Percentiles rank a stretch among this genome's conserved stretches.
Conservation (phyloP, 37 sponge, comb jelly and placozoan species). For the Ianthella basta region DNA sequence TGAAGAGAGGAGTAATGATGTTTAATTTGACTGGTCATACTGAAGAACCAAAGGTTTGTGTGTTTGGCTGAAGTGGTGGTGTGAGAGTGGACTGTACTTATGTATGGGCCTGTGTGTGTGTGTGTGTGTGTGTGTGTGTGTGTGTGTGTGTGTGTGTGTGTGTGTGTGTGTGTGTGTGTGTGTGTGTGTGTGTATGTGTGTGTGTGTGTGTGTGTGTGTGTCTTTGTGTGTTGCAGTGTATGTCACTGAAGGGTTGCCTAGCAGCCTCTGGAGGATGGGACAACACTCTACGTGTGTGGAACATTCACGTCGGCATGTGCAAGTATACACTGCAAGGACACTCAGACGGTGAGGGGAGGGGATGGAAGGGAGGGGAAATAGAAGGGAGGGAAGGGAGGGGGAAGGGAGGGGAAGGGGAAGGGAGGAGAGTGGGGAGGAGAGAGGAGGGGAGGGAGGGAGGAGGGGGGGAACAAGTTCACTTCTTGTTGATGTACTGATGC, state of each 20-base stretch:
- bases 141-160: too few species aligned
- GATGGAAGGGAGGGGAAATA: not conserved
- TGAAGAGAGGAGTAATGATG: slow-evolving; percentile 36
- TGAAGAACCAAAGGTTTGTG: slow-evolving; percentile 55
- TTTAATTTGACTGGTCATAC: slow-evolving; percentile 61
- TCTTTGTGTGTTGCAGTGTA: slow-evolving; percentile 29
- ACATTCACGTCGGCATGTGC: slow-evolving; percentile 55
- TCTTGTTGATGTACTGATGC: too few species aligned
- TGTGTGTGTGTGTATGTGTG: not conserved
- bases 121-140: too few species aligned
- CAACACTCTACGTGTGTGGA: slow-evolving; percentile 74
- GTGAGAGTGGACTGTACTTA: not conserved
- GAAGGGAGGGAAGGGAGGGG: not conserved
- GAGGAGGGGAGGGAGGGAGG: too few species aligned
- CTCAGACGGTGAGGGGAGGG: slow-evolving; percentile 50
- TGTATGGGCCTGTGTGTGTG: slow-evolving; percentile 28
- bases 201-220: not conserved
- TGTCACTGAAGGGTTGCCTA: slow-evolving; percentile 17
- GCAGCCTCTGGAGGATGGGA: slow-evolving; percentile 85
- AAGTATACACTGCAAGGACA: slow-evolving; percentile 42
- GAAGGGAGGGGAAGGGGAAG: not conserved
- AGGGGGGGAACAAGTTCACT: too few species aligned
- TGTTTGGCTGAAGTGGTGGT: not conserved
- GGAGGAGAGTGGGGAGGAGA: not conserved
- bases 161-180: not conserved